These are phyloP conservation scores for Luehdorfia chinensis DNA, from an alignment of 1,140 invertebrate species.

Conservation along the genomic window DNA sequence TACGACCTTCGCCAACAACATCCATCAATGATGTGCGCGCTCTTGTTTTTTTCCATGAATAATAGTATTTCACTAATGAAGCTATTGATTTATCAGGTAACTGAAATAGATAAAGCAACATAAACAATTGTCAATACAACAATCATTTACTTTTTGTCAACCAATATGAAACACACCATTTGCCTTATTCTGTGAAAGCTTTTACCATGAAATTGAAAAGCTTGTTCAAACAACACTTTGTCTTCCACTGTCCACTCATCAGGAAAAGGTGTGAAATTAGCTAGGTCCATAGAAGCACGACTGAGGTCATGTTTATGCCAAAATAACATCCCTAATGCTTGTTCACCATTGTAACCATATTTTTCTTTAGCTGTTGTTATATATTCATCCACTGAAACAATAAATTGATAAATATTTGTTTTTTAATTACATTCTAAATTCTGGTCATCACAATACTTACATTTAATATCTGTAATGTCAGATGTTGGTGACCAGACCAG, in stretches of 20 bases:
- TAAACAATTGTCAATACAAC: conserved; percentile 12
- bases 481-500: conserved; percentile 96
- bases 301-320: conserved; percentile 99
- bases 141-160: no score
- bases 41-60: conserved; percentile 98
- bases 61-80: conserved; percentile 98
- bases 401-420: conserved; percentile 3
- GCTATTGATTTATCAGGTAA: conserved; percentile 98
- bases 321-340: conserved; percentile 97
- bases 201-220: conserved; percentile 98
- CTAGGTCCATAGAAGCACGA: conserved; percentile 92
- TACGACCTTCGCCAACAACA: conserved; percentile 76
- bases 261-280: conserved; percentile 98
- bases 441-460: conserved; percentile 78
- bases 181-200: conserved; percentile 97
- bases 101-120: conserved; percentile 31
- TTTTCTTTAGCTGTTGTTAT: conserved; percentile 97
- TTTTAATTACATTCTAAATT: not conserved
- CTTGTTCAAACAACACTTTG: conserved; percentile 98
- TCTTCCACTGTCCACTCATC: conserved; percentile 99
- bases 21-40: conserved; percentile 96
- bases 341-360: conserved; percentile 98
- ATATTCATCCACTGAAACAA: conserved; percentile 91
- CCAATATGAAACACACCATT: conserved; percentile 92
- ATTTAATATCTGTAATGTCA: conserved; percentile 90